Evolutionary conservation across 2,888 invertebrate genomes (phyloP), one percentile per base, ranked within the genome.

Genomic region (Allygus modestus): DNA sequence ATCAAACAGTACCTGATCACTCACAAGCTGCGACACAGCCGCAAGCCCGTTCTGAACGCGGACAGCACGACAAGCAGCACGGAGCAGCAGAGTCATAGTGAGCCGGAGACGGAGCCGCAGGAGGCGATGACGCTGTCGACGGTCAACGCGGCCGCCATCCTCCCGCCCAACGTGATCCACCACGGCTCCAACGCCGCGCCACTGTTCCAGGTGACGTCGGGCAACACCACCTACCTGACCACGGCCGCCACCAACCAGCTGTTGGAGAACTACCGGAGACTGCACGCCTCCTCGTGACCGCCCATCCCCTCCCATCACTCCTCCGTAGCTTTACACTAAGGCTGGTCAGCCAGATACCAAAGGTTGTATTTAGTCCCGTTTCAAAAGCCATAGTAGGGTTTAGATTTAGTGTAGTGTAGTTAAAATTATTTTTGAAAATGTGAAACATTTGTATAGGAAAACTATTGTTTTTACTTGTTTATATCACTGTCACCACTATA

Each of bases 1-100:
- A 93, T 93, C 85, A 90, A 93, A 85, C 93, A 94, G 89, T 93
- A 93, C 88, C 92, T 94, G 86, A 93, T 92, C 86, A 92, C 93
- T 26, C 93, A 93, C 73, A 94, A 93, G 86, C 88, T 93, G 75
- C 90, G 91, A 87, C 93, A 94, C 88, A 91, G 92, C 84, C 93
- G 93, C 86, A 91, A 91, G 83, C 89, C 88, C 9, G 75, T 0
- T 4, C n/a, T 23, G 1, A 11, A 28, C 28, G 65, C 28, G 2
- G 65, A 65, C 31, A 65, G 31, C 65, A 65, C 65, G 28, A 28
- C 65, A 7, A 12, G 28, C 28, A 37, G n/a, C 41, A 31, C 43
- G 9, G 43, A 37, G 58, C 33, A 9, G 33, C 31, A 12, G 26
- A 31, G 12, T 11, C 37, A 41, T 23, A 79, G 43, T 15, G 51